phyloP scores from a whole-genome alignment of 2,888 invertebrate species.

The Acanthosepion pharaonis region DNA sequence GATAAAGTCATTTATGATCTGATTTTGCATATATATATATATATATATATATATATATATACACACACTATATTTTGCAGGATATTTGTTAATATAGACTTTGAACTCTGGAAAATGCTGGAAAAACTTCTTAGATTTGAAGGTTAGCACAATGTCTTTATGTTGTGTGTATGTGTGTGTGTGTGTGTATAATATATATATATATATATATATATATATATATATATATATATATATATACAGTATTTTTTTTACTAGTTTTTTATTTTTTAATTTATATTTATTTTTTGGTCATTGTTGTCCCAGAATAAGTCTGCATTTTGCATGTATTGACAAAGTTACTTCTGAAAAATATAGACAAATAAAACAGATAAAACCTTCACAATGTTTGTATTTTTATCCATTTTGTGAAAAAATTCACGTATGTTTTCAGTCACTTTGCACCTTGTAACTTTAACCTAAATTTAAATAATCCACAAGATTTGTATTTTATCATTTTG shows the following conservation, averaged over 20 bases:
- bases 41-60: background rate
- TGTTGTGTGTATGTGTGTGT: no score
- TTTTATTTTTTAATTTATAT: no score
- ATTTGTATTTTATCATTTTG: background rate
- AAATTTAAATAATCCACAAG: background rate
- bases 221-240: background rate
- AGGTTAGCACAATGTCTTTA: background rate
- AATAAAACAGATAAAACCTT: constrained; percentile 9
- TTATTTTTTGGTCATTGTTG: background rate
- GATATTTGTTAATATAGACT: constrained; percentile 3
- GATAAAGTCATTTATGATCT: constrained; percentile 10
- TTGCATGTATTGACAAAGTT: constrained; percentile 33
- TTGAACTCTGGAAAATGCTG: constrained; percentile 17
- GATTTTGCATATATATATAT: background rate
- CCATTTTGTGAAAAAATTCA: background rate
- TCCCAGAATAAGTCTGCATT: constrained; percentile 12
- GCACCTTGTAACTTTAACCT: background rate
- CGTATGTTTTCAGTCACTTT: background rate
- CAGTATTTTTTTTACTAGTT: background rate
- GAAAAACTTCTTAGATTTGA: background rate
- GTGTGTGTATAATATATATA: no score
- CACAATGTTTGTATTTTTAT: background rate
- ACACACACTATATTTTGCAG: background rate
- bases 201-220: no score
- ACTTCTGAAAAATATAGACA: constrained; percentile 33